Conservation (phyloP, 2,797 vertebrate genomes). For the Acipenser transmontanus region DNA sequence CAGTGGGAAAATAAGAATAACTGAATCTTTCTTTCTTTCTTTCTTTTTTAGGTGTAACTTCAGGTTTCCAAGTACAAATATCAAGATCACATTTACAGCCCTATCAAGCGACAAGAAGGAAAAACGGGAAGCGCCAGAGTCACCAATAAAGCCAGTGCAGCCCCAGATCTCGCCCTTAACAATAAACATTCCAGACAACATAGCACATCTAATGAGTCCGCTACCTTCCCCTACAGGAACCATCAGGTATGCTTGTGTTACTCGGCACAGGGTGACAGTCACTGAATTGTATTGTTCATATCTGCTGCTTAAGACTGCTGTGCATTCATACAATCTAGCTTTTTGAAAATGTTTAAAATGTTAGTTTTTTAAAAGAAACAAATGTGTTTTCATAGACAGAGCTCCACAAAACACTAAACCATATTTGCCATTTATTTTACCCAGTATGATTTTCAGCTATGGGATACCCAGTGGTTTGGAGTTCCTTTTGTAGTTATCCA, state of each 20-base stretch:
- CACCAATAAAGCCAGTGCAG: conserved; percentile 84
- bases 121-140: conserved; percentile 81
- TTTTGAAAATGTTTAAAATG: too few species aligned
- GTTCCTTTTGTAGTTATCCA: not conserved
- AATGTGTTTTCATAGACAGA: too few species aligned
- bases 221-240: conserved; percentile 93
- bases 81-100: conserved; percentile 95
- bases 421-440: too few species aligned
- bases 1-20: too few species aligned
- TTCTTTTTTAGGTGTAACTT: conserved; percentile 80
- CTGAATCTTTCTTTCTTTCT: not conserved
- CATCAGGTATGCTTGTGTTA: conserved; percentile 70
- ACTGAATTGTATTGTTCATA: too few species aligned
- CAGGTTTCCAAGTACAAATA: conserved; percentile 96
- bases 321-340: too few species aligned
- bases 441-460: too few species aligned
- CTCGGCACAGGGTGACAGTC: too few species aligned
- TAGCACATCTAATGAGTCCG: conserved; percentile 91
- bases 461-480: too few species aligned
- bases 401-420: too few species aligned
- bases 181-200: conserved; percentile 97
- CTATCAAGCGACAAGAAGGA: conserved; percentile 79
- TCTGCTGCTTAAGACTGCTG: too few species aligned
- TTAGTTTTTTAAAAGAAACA: too few species aligned
- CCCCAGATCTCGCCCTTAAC: conserved; percentile 92